A percentile compares a stretch with the other conserved stretches of the same genome.
Conservation (phyloP, 2,113 vertebrate genomes). For the Asarcornis scutulata region DNA sequence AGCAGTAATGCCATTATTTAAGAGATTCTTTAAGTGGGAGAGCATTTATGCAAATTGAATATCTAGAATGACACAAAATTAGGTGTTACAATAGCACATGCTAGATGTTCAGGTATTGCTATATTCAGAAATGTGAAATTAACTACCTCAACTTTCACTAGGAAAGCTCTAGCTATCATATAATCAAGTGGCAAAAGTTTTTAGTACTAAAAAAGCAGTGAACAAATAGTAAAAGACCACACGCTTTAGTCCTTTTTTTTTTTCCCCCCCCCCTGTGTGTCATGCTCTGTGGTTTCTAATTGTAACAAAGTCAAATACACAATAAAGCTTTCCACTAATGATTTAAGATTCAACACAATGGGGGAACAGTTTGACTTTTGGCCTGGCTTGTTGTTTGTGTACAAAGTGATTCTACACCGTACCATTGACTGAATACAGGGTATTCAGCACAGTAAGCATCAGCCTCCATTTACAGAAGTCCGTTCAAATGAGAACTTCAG, state of each 20-base stretch:
- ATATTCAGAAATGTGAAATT: background rate
- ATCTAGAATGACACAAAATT: background rate
- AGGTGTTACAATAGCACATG: background rate
- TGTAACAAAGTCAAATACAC: background rate
- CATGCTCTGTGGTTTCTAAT: background rate
- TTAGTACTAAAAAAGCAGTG: background rate
- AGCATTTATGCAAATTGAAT: background rate
- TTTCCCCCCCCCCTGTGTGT: accelerated
- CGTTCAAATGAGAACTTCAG: background rate
- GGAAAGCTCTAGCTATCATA: background rate
- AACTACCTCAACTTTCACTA: background rate
- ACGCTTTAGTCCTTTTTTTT: accelerated
- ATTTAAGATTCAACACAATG: background rate
- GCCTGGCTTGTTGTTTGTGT: background rate
- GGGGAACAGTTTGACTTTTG: background rate
- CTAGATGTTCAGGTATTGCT: background rate
- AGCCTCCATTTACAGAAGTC: background rate
- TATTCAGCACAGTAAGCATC: background rate
- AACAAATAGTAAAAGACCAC: background rate
- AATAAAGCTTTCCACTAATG: background rate
- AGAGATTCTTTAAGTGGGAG: background rate
- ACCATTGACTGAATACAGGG: background rate
- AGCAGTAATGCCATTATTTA: background rate
- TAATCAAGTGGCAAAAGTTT: background rate
- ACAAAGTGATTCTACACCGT: accelerated